Conservation (phyloP, 1,140 invertebrate species). For the Panagrolaimus sp. region DNA sequence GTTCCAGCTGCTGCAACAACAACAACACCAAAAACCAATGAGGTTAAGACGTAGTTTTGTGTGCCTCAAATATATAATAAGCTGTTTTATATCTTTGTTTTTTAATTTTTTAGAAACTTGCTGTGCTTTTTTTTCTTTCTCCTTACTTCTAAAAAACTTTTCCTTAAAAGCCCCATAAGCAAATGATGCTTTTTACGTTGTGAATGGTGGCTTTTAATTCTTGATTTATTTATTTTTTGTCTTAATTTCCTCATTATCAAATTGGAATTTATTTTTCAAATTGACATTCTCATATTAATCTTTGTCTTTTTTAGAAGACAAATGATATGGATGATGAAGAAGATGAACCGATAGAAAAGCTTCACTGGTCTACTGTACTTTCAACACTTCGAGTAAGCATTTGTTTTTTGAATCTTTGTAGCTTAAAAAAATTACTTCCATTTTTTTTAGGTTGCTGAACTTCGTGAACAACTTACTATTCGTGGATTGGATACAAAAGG, state of each 20-base stretch:
- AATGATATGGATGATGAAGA: background rate
- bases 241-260: too few relatives aligned
- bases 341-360: background rate
- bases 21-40: background rate
- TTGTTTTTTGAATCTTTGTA: background rate
- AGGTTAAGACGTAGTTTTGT: conserved; percentile 14
- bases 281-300: too few relatives aligned
- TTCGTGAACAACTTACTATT: conserved; percentile 74
- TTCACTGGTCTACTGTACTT: background rate
- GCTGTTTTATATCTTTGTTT: too few relatives aligned
- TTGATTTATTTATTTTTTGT: too few relatives aligned
- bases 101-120: too few relatives aligned
- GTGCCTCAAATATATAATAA: background rate
- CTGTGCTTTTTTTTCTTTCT: too few relatives aligned
- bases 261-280: too few relatives aligned
- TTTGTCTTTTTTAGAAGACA: background rate
- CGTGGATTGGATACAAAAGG: conserved; percentile 85
- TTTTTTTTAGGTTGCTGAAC: conserved; percentile 72
- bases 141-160: too few relatives aligned
- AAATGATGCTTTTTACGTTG: too few relatives aligned
- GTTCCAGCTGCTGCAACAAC: background rate
- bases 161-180: too few relatives aligned
- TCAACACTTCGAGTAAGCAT: background rate
- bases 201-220: too few relatives aligned
- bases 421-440: too few relatives aligned